Base-by-base conservation (phyloP, 2,888 invertebrate species). In the Drosophila mimica region DNA sequence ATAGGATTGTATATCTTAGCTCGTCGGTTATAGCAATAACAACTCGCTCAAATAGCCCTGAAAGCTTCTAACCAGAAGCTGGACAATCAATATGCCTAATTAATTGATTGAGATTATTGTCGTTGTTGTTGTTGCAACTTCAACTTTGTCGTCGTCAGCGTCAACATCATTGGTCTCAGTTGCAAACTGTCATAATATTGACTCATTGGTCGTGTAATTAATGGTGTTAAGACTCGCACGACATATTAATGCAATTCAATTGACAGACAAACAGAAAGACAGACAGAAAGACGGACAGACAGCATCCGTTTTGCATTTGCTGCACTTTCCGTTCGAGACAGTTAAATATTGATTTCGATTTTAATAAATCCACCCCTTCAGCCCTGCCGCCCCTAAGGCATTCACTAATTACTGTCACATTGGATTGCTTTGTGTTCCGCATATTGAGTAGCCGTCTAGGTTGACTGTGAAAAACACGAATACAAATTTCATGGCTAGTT, bases 311-410 rank as follows among this genome's bases (percentile, higher is more conserved):
- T 74, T 64, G 65, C 81, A 75, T 62, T 76, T 79, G 70, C 79
- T 46, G 58, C 66, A 64, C 46, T 69, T 28, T 57, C 30, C 63
- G 40, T 34, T 8, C 54, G 52, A 15, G 59, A 31, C 58, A 51
- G 43, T 43, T 58, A 11, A 77, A 82, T 89, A 90, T 91, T 89
- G 90, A 91, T 90, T 92, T 91, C 89, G 91, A 86, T 85, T 79
- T 83, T 88, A 86, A 83, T 86, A 82, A 84, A 81, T 79, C 51
- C 56, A 30, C 25, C 38, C 17, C 52, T 20, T 38, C n/a, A 31
- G 25, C 33, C 30, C 49, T 15, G 17, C 30, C 49, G 15, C 56
- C 61, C 68, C 8, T 5, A 43, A 48, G 71, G 79, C 71, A 68
- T 59, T 63, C 48, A 70, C 79, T 76, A 78, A 82, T 86, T 83